These are phyloP conservation scores for Anthophora plumipes DNA, from an alignment of 2,888 invertebrate genomes.

Conservation along the genomic window DNA sequence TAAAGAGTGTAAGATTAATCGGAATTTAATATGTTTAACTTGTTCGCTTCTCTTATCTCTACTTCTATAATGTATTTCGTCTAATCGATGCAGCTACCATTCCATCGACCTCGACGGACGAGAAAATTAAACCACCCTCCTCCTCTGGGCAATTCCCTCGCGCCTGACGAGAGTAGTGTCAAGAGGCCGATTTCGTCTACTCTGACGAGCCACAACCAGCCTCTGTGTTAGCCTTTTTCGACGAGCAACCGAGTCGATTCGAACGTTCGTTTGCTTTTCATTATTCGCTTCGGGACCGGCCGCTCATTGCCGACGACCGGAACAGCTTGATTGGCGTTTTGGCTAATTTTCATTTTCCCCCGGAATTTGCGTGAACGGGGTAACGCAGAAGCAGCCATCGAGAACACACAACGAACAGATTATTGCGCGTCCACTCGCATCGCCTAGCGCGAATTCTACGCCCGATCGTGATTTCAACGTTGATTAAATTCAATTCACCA, in stretches of 20 bases:
- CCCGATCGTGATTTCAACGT: constrained; percentile 1
- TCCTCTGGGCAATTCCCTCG: neutral
- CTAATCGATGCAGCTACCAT: neutral
- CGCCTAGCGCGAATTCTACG: neutral
- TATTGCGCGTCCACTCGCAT: neutral
- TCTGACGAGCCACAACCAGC: neutral
- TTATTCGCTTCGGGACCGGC: constrained; percentile 4
- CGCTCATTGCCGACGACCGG: neutral
- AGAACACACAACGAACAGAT: neutral
- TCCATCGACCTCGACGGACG: neutral
- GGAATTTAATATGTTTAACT: too few relatives aligned
- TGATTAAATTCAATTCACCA: constrained; percentile 16
- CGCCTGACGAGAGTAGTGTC: neutral
- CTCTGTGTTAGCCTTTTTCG: constrained; percentile 3
- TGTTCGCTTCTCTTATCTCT: too few relatives aligned
- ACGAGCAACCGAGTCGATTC: neutral
- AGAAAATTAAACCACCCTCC: constrained; percentile 8
- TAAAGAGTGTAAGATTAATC: too few relatives aligned
- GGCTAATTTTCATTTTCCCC: neutral
- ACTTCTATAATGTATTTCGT: neutral
- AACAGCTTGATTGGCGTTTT: neutral
- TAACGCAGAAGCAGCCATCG: too few relatives aligned
- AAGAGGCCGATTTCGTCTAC: constrained; percentile 10
- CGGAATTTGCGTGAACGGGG: neutral
- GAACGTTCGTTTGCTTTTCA: constrained; percentile 45